Evolutionary conservation across 2,888 invertebrate species (phyloP).

Genomic region (Mythimna vitellina): DNA sequence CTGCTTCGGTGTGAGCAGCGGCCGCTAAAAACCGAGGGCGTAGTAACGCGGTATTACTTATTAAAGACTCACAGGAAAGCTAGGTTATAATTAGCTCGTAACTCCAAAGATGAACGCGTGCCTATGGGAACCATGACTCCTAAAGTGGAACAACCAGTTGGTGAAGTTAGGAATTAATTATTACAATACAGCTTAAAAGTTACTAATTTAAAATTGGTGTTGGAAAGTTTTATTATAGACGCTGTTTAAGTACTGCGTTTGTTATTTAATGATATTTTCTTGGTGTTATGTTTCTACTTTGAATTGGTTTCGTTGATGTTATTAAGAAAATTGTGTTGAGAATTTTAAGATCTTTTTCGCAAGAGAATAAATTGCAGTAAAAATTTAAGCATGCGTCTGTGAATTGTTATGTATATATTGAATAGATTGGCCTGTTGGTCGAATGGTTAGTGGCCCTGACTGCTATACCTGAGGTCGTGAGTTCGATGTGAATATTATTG

Average conservation of each 20-base stretch:
- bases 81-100: slow-evolving; percentile 78
- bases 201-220: slow-evolving; percentile 57
- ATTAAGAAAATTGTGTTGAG: background rate
- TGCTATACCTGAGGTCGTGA: no score
- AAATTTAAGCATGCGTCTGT: background rate
- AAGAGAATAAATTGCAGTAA: background rate
- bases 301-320: background rate
- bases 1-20: slow-evolving; percentile 66
- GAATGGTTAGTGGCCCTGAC: no score
- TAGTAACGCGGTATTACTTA: slow-evolving; percentile 75
- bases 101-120: slow-evolving; percentile 72
- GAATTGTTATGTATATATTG: no score
- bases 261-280: slow-evolving; percentile 38
- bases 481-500: no score
- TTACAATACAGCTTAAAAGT: slow-evolving; percentile 58
- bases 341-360: no score
- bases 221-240: slow-evolving; percentile 50
- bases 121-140: slow-evolving; percentile 68
- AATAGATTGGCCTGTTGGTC: no score
- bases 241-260: slow-evolving; percentile 24
- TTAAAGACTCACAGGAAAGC: slow-evolving; percentile 75
- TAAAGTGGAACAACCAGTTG: slow-evolving; percentile 56
- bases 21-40: slow-evolving; percentile 66
- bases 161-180: slow-evolving; percentile 62
- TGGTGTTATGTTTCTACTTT: slow-evolving; percentile 18